These are phyloP conservation scores for Sarcophaga variegata DNA, from an alignment of 2,888 invertebrate genomes.

Conservation along the genomic window DNA sequence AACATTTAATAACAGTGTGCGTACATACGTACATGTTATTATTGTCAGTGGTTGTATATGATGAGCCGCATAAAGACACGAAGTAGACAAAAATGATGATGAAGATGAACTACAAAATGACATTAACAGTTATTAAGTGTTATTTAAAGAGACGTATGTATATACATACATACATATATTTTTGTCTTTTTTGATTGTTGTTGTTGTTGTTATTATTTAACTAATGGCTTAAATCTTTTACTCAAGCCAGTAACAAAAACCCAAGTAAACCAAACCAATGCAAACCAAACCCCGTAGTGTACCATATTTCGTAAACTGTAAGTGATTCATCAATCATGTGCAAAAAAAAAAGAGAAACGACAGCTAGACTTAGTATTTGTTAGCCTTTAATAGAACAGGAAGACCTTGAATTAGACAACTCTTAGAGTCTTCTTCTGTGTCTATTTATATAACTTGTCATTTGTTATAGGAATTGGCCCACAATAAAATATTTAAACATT, in stretches of 20 bases:
- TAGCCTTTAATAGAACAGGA: constrained; percentile 17
- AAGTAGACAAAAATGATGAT: too few species aligned
- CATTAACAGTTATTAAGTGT: constrained; percentile 68
- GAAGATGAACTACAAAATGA: constrained; percentile 46
- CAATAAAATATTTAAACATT: background rate
- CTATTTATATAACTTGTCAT: background rate
- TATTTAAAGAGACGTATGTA: constrained; percentile 50
- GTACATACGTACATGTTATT: too few species aligned
- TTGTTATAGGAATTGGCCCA: background rate
- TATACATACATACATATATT: background rate
- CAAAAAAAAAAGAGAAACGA: background rate
- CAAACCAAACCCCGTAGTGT: background rate
- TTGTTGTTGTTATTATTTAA: background rate
- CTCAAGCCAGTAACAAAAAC: too few species aligned
- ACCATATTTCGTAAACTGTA: background rate
- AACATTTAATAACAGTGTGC: constrained; percentile 2
- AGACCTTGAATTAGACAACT: constrained; percentile 29
- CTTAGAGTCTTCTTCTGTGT: background rate
- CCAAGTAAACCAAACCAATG: too few species aligned
- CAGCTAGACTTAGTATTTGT: constrained; percentile 1
- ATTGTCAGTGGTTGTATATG: too few species aligned
- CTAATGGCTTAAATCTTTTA: constrained; percentile 8
- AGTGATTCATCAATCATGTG: background rate
- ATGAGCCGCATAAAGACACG: too few species aligned
- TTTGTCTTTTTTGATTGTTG: too few species aligned